These are phyloP conservation scores for Calosoma granatense DNA, from an alignment of 1,140 invertebrate species.

Conservation along the genomic window DNA sequence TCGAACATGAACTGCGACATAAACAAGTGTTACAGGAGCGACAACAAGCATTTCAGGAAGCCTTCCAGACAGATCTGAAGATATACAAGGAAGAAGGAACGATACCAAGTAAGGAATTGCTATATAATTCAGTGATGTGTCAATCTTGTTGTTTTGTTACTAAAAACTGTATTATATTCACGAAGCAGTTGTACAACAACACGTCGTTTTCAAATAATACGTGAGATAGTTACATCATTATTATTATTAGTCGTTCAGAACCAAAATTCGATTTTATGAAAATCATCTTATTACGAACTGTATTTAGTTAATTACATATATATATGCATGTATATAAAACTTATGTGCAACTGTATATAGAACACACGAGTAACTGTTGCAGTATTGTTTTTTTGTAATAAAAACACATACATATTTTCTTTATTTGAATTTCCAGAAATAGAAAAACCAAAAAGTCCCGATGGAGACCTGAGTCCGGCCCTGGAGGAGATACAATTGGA, in stretches of 20 bases:
- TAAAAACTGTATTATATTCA: conserved; percentile 13
- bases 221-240: conserved; percentile 7
- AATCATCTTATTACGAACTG: conserved; percentile 8
- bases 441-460: conserved; percentile 14
- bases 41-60: conserved; percentile 54
- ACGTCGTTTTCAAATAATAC: conserved; percentile 10
- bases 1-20: conserved; percentile 43
- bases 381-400: neutral
- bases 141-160: conserved; percentile 14
- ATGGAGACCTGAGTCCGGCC: conserved; percentile 29
- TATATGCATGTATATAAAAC: neutral
- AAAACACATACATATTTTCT: neutral
- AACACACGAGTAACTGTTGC: too few species aligned
- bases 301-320: neutral
- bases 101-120: conserved; percentile 45
- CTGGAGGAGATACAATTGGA: conserved; percentile 39
- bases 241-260: conserved; percentile 5
- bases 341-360: neutral
- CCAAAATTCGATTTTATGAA: conserved; percentile 10
- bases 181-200: conserved; percentile 12
- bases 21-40: conserved; percentile 47
- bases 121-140: neutral
- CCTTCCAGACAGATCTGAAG: conserved; percentile 55
- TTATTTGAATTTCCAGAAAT: conserved; percentile 27
- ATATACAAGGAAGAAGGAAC: conserved; percentile 51